Evolutionary conservation across 2,113 vertebrate species (phyloP), one percentile per base, ranked within the genome.

Genomic region (Trinectes maculatus): DNA sequence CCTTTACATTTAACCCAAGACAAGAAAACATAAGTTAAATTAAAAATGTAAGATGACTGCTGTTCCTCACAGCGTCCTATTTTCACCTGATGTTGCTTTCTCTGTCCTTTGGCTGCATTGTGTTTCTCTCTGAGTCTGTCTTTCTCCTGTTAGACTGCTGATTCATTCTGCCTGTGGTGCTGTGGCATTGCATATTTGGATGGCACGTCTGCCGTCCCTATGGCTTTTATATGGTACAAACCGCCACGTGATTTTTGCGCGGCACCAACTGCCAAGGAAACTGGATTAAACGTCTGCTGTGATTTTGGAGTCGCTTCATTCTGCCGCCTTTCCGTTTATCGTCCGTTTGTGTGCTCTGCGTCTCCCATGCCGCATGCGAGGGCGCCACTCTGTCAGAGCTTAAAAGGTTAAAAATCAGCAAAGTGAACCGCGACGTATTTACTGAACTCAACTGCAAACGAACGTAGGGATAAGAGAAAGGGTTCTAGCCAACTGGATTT

Each of bases 261-360:
- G 44, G 52, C 60, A 57, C 31, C 63, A 65, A 34, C 82, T 83
- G 83, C 82, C 84, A 81, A 68, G 83, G 34, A 83, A 83, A 87
- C 68, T 86, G 83, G 84, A 88, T 91, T 90, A 87, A 77, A 86
- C 6, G 28, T 86, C 80, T 49, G 74, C 84, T 78, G 80, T 81
- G 79, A 76, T 85, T 89, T 75, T 67, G 52, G 73, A 82, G 57
- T 79, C 40, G 48, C 69, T 86, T 85, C 79, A 67, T 73, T 74
- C 54, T 43, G 60, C 67, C 58, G 71, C 74, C 47, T 57, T 51
- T 53, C 48, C 22, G 76, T 74, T 77, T 59, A 63, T 73, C 63
- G 59, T 82, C 66, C 65, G 44, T 16, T 7, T 31, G 57, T 54
- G 58, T 51, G n/a, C 66, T 48, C 39, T 28, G 33, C 44, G 29